These are phyloP conservation scores for Dione vanillae DNA, from an alignment of 2,888 invertebrate genomes.

Conservation along the genomic window DNA sequence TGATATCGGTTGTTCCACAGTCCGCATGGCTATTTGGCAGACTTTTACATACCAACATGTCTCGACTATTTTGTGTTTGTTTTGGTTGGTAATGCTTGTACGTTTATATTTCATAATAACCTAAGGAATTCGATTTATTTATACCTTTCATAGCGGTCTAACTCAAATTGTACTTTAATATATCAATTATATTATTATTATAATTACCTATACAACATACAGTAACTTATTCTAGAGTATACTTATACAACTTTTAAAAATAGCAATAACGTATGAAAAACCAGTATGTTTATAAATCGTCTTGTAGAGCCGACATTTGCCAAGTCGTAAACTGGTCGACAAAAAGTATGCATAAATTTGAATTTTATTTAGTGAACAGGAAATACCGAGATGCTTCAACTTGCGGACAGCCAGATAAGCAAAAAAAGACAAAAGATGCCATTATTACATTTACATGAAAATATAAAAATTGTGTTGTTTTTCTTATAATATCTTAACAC, in stretches of 20 bases:
- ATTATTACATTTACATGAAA: slow-evolving; percentile 39
- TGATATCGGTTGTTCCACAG: slow-evolving; percentile 48
- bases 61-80: slow-evolving; percentile 39
- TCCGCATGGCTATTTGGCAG: slow-evolving; percentile 45
- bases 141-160: neutral
- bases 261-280: slow-evolving; percentile 50
- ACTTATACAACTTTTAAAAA: slow-evolving; percentile 16
- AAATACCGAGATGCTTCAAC: slow-evolving; percentile 68
- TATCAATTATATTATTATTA: neutral
- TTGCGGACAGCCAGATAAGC: slow-evolving; percentile 58
- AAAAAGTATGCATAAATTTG: slow-evolving; percentile 81
- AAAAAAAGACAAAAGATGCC: slow-evolving; percentile 54
- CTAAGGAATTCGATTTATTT: neutral
- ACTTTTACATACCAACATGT: slow-evolving; percentile 41
- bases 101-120: slow-evolving; percentile 31
- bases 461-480: slow-evolving; percentile 34
- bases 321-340: slow-evolving; percentile 65
- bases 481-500: slow-evolving; percentile 31
- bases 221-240: neutral
- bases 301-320: slow-evolving; percentile 48
- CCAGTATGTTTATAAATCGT: slow-evolving; percentile 53
- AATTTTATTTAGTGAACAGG: slow-evolving; percentile 79
- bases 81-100: slow-evolving; percentile 26
- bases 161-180: neutral
- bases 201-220: neutral